Evolutionary conservation across 2,888 invertebrate species (phyloP), one percentile per base, ranked within the genome.

Genomic region (Schrankia costaestrigalis): DNA sequence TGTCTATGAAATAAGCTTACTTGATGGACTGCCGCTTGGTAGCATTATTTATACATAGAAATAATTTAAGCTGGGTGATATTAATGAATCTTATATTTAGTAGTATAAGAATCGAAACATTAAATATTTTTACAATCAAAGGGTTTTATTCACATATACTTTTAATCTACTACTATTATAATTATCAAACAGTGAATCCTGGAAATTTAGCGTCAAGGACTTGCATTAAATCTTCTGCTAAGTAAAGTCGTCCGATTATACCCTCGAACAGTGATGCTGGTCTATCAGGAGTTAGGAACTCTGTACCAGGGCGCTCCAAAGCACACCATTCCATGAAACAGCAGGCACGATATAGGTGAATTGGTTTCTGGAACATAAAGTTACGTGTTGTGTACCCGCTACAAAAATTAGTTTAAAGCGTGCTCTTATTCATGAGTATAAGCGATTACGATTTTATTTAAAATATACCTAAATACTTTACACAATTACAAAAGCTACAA

Each of bases 251-350:
- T 9, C 96, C 96, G 23, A 94, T 89, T 39, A 95, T 73, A 11
- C 94, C 97, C 90, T 97, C 97, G 70, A 93, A 97, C 27, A 97
- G 78, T 0, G 96, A 97, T 30, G 91, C 90, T 0, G 96, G 96
- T 38, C 93, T 83, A 74, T 97, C 96, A 0, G 97, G 94, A 14
- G 86, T 87, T 62, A 92, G 91, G 42, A 89, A 80, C 41, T 94
- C 93, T 47, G 93, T 92, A 33, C 92, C 90, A 33, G 83, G 80
- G 0, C 91, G 91, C 71, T 93, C 93, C 47, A 92, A 88, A 30
- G 91, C 89, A 65, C 95, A 95, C 94, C 95, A 96, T 50, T 94
- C 92, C 46, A 92, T 92, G 83, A 96, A 96, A 77, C 93, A 91
- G 36, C 90, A 89, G 1, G 96, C 95, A 54, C 94, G 89, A 66